Base-by-base conservation (phyloP, 64 coral and sea anemone genomes). In the Astreopora myriophthalma region DNA sequence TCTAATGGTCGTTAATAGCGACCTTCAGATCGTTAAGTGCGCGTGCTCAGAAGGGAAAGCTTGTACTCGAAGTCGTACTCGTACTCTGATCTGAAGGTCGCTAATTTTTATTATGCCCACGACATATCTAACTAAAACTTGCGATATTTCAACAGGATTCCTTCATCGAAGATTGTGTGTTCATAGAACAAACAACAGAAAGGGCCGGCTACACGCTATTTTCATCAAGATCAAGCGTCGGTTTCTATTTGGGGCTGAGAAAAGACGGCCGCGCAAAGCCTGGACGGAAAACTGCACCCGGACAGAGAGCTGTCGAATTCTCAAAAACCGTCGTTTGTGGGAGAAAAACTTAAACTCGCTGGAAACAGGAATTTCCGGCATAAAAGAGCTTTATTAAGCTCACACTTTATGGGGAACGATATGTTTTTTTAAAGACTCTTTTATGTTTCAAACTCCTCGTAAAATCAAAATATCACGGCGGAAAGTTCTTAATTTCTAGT, bases 231-330 rank as follows among this genome's bases (percentile, higher is more conserved):
- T 61, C 61, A 1, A 63, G 79, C 12, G 10, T 23, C 0, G 88
- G 88, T 2, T 90, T 74, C 74, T 90, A 70, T 8, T 61, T 90
- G 5, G 88, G 24, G 9, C 46, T 90, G 37, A 80, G 37, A 40
- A 90, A 80, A 3, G 65, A 80, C 22, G 88, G 88, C 36, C 79
- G 60, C 11, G 17, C 75, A 8, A 90, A 90, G 63, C 39, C 63
- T 69, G 88, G 88, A 32, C 63, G 39, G 25, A 90, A 80, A 33
- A 71, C 88, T 24, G 40, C 35, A 1, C 60, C 75, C 4, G 88
- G 42, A 23, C 88, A 90, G 46, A 80, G 35, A 67, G 88, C 88
- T 22, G 62, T 90, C 11, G 42, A 25, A 17, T 90, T 90, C 36
- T 55, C 4, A 33, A 29, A 30, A 26, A 29, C 52, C 52, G 12